Evolutionary conservation across 2,888 invertebrate genomes (phyloP), one percentile per base, ranked within the genome.

Genomic region (Ischnura elegans): DNA sequence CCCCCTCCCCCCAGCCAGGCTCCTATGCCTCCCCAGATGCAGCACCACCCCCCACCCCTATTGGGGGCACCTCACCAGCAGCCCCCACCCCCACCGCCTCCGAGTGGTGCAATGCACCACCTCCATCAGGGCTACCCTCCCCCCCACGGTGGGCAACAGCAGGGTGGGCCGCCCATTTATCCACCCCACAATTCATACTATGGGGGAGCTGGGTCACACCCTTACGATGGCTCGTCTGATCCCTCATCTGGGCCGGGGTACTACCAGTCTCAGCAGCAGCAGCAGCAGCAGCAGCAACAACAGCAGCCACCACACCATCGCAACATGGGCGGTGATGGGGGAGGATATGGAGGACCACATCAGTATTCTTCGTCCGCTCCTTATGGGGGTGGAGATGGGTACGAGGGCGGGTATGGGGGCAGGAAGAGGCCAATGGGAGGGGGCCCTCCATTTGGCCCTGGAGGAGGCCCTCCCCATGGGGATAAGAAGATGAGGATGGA

Each of bases 31-130:
- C 94, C 95, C n/a, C n/a, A n/a, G 96, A 66, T 96, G 96, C 2
- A 95, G 95, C 47, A 94, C 95, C 13, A 95, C n/a, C n/a, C 95
- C 16, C 96, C 96, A 93, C 97, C 97, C 95, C 87, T 43, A n/a
- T 96, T 94, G n/a, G n/a, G n/a, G n/a, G n/a, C n/a, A n/a, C n/a
- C n/a, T 96, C 96, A n/a, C 95, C 96, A 46, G 96, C 96, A 94
- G 95, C 95, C 93, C 95, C 96, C 95, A 96, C 95, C 95, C 94
- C 95, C 95, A 86, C 94, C 95, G 94, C 95, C 95, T 93, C 95
- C 95, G 46, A 94, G 95, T 93, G 94, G 94, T 25, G 5, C 85
- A 95, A 96, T 5, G 95, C 95, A 93, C 95, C 95, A 51, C 93
- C 95, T 21, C 94, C 94, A 51, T 29, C n/a, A n/a, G 61, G 25